These are phyloP conservation scores for Brachionus paranguensis DNA, from an alignment of 1,140 invertebrate genomes.

Conservation along the genomic window DNA sequence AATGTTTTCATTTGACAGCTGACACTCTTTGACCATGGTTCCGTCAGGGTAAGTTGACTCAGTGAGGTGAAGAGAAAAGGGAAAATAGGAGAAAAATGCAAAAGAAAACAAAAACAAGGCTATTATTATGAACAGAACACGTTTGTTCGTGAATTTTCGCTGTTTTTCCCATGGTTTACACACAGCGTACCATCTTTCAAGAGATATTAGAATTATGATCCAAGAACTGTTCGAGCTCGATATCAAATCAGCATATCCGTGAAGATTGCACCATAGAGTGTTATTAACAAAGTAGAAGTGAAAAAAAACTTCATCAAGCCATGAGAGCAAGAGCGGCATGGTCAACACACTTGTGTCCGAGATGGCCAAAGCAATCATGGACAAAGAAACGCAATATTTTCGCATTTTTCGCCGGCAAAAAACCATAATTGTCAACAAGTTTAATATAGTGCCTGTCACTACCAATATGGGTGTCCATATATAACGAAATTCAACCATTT, in stretches of 20 bases:
- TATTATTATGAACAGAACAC: not conserved
- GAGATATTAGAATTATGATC: constrained; percentile 32
- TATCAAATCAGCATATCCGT: constrained; percentile 32
- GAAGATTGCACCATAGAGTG: constrained; percentile 35
- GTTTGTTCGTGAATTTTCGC: constrained; percentile 20
- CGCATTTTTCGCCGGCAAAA: constrained; percentile 37
- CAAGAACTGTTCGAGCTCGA: constrained; percentile 19
- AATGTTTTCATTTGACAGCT: constrained; percentile 9
- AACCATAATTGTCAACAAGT: constrained; percentile 18
- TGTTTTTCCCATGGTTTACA: constrained; percentile 30
- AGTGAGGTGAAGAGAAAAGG: not conserved
- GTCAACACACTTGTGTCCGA: constrained; percentile 18
- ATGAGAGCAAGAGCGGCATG: not conserved
- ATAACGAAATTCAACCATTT: constrained; percentile 8
- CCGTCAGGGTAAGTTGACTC: not conserved
- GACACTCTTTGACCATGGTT: not conserved
- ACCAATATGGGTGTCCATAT: constrained; percentile 7
- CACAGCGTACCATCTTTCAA: constrained; percentile 22
- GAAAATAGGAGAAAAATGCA: constrained; percentile 16
- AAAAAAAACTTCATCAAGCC: constrained; percentile 18
- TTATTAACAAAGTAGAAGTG: constrained; percentile 24
- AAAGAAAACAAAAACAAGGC: not conserved
- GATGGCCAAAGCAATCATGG: constrained; percentile 18
- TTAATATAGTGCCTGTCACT: not conserved
- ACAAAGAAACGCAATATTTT: constrained; percentile 18